A percentile compares a stretch with the other conserved stretches of the same genome.
Evolutionary conservation across 2,113 vertebrate species (phyloP).

Genomic region (Saimiri boliviensis): DNA sequence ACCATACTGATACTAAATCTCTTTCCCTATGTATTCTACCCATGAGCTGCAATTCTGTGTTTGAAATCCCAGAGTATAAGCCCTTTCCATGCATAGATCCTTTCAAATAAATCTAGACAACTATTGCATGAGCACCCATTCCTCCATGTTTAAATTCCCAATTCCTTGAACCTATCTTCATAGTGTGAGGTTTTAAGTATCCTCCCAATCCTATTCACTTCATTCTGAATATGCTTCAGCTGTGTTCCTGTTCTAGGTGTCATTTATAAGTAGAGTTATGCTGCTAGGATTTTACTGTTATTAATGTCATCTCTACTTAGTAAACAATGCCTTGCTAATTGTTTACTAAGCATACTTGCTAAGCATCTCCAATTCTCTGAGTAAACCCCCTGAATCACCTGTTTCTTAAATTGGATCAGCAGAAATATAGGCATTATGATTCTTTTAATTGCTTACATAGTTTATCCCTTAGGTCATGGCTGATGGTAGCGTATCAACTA

Average conservation of each 20-base stretch:
- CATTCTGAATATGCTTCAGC: background rate
- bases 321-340: background rate
- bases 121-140: background rate
- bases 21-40: background rate
- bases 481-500: constrained; percentile 87
- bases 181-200: background rate
- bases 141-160: background rate
- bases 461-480: constrained; percentile 87
- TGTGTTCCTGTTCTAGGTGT: background rate
- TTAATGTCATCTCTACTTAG: background rate
- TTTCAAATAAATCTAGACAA: background rate
- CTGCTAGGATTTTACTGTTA: background rate
- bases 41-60: background rate
- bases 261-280: background rate
- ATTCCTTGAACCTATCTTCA: background rate
- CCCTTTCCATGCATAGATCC: background rate
- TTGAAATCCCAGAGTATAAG: background rate
- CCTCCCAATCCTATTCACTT: background rate
- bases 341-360: too few species aligned
- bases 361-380: background rate
- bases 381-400: background rate
- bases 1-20: background rate
- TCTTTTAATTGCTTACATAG: background rate
- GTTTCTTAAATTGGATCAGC: constrained; percentile 15
- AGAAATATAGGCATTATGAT: background rate